A percentile compares a stretch with the other conserved stretches of the same genome.
Evolutionary conservation across 2,797 vertebrate species (phyloP).

Genomic region (Dicrostonyx torquatus): DNA sequence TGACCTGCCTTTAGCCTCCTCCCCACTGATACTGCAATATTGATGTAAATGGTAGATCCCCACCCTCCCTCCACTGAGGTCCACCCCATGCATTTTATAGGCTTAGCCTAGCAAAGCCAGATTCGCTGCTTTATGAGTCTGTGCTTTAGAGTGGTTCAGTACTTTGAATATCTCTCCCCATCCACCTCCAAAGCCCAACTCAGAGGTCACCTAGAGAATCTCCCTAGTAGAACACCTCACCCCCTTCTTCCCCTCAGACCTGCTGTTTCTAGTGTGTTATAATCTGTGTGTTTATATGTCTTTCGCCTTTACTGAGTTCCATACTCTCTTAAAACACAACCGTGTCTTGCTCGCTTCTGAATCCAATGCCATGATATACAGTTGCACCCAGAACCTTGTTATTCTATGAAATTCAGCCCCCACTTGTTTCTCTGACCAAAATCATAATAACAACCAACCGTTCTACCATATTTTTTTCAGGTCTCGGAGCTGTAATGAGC

Average conservation of each 20-base stretch:
- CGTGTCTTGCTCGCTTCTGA: not conserved
- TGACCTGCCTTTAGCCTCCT: constrained; percentile 1
- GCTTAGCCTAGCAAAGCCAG: constrained; percentile 23
- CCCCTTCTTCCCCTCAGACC: not conserved
- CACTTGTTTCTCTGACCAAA: not conserved
- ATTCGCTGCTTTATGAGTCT: not conserved
- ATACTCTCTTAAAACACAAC: not conserved
- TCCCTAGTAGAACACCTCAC: not conserved
- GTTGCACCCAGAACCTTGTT: not conserved
- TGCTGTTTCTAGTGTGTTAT: not conserved
- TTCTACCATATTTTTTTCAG: not conserved
- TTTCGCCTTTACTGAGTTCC: not conserved
- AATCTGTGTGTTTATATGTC: not conserved
- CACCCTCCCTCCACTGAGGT: not conserved
- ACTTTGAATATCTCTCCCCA: not conserved
- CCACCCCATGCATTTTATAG: not conserved
- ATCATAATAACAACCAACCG: not conserved
- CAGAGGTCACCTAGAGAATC: not conserved
- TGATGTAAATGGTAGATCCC: constrained; percentile 40
- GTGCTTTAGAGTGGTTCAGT: not conserved
- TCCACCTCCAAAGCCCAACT: not conserved
- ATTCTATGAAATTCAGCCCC: not conserved
- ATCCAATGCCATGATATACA: not conserved
- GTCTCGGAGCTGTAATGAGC: not conserved
- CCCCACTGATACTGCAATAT: not conserved